Conservation (phyloP, 2,113 vertebrate genomes). For the Rhinopomastus cyanomelas region DNA sequence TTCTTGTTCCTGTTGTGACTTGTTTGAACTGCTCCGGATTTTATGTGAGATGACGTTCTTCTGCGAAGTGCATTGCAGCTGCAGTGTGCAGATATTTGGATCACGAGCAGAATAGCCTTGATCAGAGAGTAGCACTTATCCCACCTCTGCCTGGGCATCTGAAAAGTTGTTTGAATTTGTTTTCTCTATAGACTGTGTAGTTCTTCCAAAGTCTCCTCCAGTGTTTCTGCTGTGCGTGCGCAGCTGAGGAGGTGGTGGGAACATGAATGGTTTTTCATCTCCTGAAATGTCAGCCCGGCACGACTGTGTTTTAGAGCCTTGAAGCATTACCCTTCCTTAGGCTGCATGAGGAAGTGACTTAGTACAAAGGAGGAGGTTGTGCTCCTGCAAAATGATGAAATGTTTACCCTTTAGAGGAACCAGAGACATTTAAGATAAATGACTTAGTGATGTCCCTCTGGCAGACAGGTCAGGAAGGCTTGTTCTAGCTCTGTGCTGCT, state of each 20-base stretch:
- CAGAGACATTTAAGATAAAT: background rate
- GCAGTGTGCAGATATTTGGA: background rate
- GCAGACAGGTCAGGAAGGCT: background rate
- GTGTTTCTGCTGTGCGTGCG: background rate
- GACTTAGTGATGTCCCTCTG: background rate
- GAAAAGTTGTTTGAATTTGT: background rate
- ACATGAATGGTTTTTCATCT: background rate
- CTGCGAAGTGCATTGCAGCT: background rate
- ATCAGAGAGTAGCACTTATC: background rate
- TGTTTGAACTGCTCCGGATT: background rate
- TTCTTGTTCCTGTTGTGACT: background rate
- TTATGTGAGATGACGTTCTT: background rate
- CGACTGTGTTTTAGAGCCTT: background rate
- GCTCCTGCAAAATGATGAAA: background rate
- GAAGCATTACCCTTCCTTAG: background rate
- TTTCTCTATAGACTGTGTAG: background rate
- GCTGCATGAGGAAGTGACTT: background rate
- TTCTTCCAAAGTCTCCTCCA: background rate
- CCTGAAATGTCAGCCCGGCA: background rate
- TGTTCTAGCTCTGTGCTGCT: background rate
- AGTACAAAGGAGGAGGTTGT: background rate
- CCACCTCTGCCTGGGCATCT: background rate
- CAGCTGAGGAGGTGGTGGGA: background rate
- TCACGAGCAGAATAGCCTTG: background rate
- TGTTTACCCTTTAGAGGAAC: background rate